These are phyloP conservation scores for Micromesistius poutassou DNA, from an alignment of 2,797 vertebrate species.

Conservation along the genomic window DNA sequence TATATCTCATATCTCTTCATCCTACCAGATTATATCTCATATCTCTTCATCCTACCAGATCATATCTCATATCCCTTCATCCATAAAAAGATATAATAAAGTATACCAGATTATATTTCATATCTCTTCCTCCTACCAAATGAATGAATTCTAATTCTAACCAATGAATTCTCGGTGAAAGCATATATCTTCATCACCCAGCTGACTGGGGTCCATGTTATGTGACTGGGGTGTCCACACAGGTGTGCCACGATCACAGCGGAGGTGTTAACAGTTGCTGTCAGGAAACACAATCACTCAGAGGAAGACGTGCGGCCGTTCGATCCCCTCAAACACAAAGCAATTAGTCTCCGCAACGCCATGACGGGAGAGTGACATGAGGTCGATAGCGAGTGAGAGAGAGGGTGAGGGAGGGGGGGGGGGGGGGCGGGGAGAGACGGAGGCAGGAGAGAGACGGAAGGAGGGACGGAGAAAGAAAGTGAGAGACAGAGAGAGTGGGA, in stretches of 20 bases:
- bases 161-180: background rate
- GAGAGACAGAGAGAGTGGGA: slow-evolving; percentile 1
- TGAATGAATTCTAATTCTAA: background rate
- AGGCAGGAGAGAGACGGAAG: background rate
- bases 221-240: background rate
- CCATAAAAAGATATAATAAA: too few species aligned
- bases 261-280: slow-evolving; percentile 66
- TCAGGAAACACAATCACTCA: slow-evolving; percentile 61
- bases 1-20: too few species aligned
- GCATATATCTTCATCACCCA: background rate
- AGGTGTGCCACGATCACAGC: slow-evolving; percentile 52
- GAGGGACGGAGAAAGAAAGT: background rate
- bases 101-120: too few species aligned
- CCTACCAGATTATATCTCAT: background rate
- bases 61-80: too few species aligned
- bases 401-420: background rate
- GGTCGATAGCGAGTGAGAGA: background rate
- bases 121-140: background rate
- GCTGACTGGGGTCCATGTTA: background rate
- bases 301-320: slow-evolving; percentile 53
- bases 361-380: slow-evolving; percentile 19
- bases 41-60: too few species aligned
- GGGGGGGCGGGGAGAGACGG: background rate
- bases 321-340: slow-evolving; percentile 56
- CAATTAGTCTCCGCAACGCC: slow-evolving; percentile 22